Percentiles rank a stretch among this genome's conserved stretches.
Conservation (phyloP, 2,797 vertebrate species). For the Sebastes nivosus region DNA sequence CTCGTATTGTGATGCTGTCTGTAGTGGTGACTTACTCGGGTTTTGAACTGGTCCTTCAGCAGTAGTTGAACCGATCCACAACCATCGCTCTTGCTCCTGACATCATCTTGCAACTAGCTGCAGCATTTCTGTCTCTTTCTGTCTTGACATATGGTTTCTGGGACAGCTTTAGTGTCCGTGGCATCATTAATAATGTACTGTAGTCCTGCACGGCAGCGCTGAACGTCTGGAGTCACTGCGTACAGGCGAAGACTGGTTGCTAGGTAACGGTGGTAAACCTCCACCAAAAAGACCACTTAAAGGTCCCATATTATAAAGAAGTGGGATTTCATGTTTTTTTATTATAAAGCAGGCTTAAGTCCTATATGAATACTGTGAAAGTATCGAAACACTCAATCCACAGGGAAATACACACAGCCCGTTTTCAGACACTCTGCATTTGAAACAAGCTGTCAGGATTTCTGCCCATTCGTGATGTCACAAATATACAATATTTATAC, state of each 20-base stretch:
- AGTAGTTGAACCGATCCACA: conserved; percentile 4
- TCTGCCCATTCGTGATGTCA: no score
- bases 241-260: conserved; percentile 63
- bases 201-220: conserved; percentile 20
- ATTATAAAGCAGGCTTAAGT: no score
- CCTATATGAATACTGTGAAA: no score
- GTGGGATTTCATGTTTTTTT: no score
- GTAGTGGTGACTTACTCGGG: conserved; percentile 42
- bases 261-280: conserved; percentile 41
- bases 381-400: no score
- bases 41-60: conserved; percentile 20
- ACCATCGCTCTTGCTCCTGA: conserved; percentile 4
- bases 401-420: no score
- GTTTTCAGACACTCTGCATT: no score
- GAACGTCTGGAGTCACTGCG: conserved; percentile 50
- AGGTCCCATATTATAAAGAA: no score
- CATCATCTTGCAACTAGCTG: neutral
- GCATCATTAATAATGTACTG: conserved; percentile 78
- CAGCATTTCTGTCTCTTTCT: neutral
- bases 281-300: neutral
- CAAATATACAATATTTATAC: no score
- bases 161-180: conserved; percentile 55
- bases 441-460: no score
- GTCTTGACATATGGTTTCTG: conserved; percentile 54
- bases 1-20: neutral